phyloP scores from a whole-genome alignment of 1,140 invertebrate genomes.

The Chironomus striatipennis region DNA sequence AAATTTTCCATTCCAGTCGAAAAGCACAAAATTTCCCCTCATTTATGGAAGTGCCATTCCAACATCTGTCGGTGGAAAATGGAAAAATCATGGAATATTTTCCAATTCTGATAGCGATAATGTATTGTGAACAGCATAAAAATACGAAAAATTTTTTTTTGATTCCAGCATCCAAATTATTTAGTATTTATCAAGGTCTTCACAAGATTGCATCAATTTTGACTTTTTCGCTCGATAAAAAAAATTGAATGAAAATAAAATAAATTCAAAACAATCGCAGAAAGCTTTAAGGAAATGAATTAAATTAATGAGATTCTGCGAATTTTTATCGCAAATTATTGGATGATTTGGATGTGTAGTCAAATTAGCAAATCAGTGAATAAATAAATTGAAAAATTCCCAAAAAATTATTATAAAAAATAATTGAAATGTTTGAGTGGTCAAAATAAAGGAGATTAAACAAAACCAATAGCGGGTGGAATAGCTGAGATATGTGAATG shows the following conservation, averaged over 20 bases:
- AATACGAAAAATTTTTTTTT: not conserved
- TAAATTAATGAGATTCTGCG: too few species aligned
- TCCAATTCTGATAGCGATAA: not conserved
- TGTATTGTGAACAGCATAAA: not conserved
- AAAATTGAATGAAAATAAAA: not conserved
- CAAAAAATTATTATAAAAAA: too few species aligned
- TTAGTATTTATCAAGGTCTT: slow-evolving; percentile 9
- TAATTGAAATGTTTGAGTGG: too few species aligned
- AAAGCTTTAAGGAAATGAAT: too few species aligned
- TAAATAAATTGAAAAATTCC: too few species aligned
- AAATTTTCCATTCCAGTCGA: not conserved
- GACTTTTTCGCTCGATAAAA: not conserved
- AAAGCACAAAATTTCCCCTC: not conserved
- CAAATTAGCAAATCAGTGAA: too few species aligned
- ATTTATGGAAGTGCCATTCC: not conserved
- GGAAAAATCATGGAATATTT: not conserved
- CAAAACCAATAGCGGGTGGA: too few species aligned
- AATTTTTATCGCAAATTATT: too few species aligned
- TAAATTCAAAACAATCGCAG: not conserved
- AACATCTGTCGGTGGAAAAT: not conserved
- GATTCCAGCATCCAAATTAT: slow-evolving; percentile 12
- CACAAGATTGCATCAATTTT: not conserved
- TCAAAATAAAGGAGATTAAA: too few species aligned
- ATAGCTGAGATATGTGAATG: too few species aligned
- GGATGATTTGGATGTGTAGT: too few species aligned